Base-by-base conservation (phyloP, 2,113 vertebrate genomes). In the Macquaria ambigua region DNA sequence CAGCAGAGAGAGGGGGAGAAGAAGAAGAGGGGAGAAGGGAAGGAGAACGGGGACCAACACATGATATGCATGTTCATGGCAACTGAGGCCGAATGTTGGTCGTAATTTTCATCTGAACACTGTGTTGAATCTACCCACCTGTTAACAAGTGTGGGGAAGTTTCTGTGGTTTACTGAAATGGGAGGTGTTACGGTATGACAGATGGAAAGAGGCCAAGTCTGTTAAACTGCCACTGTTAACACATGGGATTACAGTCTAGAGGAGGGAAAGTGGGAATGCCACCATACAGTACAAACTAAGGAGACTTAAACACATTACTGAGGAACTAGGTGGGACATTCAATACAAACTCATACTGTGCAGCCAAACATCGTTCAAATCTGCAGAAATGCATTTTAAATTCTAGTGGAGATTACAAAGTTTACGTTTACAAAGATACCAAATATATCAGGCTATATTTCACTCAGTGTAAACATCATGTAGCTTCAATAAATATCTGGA, bases 141-240 rank as follows among this genome's bases (percentile, higher is more conserved):
- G 75, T 76, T 61, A 69, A 21, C 28, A 71, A 52, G 16, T 2
- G 1, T 50, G 72, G 64, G 80, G 77, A 66, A 18, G 25, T 67
- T 72, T 79, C 70, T 76, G 68, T 55, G 66, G 75, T 69, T 20
- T 43, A 56, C 21, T 55, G 67, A 72, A 31, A 66, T 46, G 52
- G 73, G 68, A 82, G 52, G 56, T 23, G 68, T 73, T 55, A 72
- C 28, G 1, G 28, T 78, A 20, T 71, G 83, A 78, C 82, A 61
- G 31, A 55, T 70, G 69, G 77, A 83, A 71, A 56, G 55, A 2
- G 18, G 62, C 77, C 68, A 81, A 62, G 63, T 68, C 56, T 66
- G 37, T 69, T 77, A 31, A 76, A 81, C 0, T 25, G 37, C 15
- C 16, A 55, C 21, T 52, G 66, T 66, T 77, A 37, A 28, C 71